A percentile compares a stretch with the other conserved stretches of the same genome.
phyloP scores from a whole-genome alignment of 2,888 invertebrate species.

The Andrena flavipes region DNA sequence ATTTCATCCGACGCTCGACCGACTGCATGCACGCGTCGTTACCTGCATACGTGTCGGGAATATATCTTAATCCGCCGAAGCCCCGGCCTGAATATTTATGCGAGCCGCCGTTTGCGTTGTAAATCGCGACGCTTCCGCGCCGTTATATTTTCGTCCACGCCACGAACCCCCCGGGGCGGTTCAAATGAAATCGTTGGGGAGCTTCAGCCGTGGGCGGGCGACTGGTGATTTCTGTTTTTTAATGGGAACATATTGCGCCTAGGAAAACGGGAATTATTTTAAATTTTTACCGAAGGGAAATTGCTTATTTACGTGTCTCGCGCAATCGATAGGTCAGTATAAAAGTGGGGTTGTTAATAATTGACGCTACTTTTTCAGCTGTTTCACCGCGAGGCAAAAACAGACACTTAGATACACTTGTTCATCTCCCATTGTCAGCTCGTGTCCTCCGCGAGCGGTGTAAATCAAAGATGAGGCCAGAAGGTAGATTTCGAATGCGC shows the following conservation, averaged over 20 bases:
- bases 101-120: conserved; percentile 47
- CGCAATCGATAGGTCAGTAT: too few relatives aligned
- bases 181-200: conserved; percentile 29
- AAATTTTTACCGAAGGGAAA: too few relatives aligned
- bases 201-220: neutral
- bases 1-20: conserved; percentile 46
- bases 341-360: too few relatives aligned
- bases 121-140: conserved; percentile 37
- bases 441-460: neutral
- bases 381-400: too few relatives aligned
- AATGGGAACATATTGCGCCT: too few relatives aligned
- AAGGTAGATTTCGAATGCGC: conserved; percentile 39
- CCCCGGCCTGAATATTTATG: conserved; percentile 54
- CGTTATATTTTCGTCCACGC: conserved; percentile 21
- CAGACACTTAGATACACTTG: too few relatives aligned
- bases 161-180: neutral
- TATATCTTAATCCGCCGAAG: conserved; percentile 56
- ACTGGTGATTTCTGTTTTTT: too few relatives aligned
- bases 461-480: conserved; percentile 35
- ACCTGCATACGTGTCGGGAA: conserved; percentile 60
- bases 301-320: too few relatives aligned
- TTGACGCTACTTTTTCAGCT: too few relatives aligned
- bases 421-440: neutral
- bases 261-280: too few relatives aligned
- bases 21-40: conserved; percentile 54